Percentiles rank a stretch among this genome's conserved stretches.
Conservation (phyloP, 1,140 invertebrate species). For the Geopemphigus sp. region DNA sequence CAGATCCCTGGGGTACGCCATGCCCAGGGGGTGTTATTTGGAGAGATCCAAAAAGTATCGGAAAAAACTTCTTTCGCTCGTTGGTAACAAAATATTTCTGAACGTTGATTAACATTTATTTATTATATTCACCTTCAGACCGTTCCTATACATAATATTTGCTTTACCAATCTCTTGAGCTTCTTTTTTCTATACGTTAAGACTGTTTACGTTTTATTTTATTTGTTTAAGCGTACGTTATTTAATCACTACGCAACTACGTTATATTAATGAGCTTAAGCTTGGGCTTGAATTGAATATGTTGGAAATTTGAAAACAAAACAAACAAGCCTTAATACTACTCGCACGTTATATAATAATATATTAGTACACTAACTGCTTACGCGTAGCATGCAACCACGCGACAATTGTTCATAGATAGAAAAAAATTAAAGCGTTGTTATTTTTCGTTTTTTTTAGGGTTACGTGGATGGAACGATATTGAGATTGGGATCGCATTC, state of each 20-base stretch:
- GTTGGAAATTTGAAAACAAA: neutral
- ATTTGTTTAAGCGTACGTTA: neutral
- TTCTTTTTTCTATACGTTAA: neutral
- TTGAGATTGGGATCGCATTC: slow-evolving; percentile 49
- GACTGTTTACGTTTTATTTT: neutral
- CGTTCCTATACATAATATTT: neutral
- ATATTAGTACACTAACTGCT: neutral
- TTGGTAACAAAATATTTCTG: slow-evolving; percentile 58
- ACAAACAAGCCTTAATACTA: neutral
- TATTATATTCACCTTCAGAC: slow-evolving; percentile 16
- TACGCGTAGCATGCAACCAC: neutral
- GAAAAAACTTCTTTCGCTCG: slow-evolving; percentile 66
- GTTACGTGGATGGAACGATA: slow-evolving; percentile 52
- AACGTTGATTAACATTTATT: slow-evolving; percentile 25
- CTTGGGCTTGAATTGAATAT: neutral
- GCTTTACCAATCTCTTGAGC: slow-evolving; percentile 1
- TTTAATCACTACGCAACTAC: neutral
- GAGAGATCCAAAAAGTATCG: slow-evolving; percentile 64
- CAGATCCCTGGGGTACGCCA: slow-evolving; percentile 62
- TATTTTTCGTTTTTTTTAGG: slow-evolving; percentile 50
- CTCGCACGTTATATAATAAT: slow-evolving; percentile 1
- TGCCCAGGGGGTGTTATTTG: slow-evolving; percentile 65
- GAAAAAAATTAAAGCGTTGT: neutral
- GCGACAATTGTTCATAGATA: neutral
- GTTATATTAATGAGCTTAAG: slow-evolving; percentile 23